phyloP scores from a whole-genome alignment of 1,140 invertebrate species.

The Babylonia areolata region DNA sequence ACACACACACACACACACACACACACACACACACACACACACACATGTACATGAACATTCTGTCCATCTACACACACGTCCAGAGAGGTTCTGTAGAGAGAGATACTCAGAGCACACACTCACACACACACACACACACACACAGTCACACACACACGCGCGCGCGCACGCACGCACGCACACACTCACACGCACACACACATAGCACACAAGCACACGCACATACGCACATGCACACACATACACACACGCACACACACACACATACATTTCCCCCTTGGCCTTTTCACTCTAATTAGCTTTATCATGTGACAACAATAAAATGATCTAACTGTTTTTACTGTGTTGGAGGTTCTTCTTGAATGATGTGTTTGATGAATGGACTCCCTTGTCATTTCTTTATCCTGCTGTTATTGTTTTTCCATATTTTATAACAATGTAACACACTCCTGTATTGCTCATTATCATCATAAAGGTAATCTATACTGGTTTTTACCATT shows the following conservation, averaged over 20 bases:
- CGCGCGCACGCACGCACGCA: not conserved
- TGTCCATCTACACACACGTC: too few species aligned
- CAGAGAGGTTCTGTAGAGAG: too few species aligned
- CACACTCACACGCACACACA: not conserved
- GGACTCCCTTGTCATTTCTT: not conserved
- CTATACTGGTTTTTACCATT: too few species aligned
- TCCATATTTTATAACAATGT: not conserved
- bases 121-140: not conserved
- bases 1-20: too few species aligned
- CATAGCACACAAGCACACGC: not conserved
- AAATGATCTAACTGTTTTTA: not conserved
- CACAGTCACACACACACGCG: not conserved
- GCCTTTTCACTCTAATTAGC: too few species aligned
- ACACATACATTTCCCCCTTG: conserved; percentile 3
- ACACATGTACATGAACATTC: too few species aligned
- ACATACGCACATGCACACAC: not conserved
- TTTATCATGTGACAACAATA: too few species aligned
- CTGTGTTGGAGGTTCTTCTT: too few species aligned
- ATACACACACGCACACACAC: not conserved
- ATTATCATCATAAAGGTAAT: too few species aligned
- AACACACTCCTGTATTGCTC: too few species aligned
- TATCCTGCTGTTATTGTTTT: not conserved
- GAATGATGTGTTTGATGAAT: too few species aligned
- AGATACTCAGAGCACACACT: not conserved
- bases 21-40: too few species aligned